These are phyloP conservation scores for Polyploca ridens DNA, from an alignment of 2,888 invertebrate genomes.

Conservation along the genomic window DNA sequence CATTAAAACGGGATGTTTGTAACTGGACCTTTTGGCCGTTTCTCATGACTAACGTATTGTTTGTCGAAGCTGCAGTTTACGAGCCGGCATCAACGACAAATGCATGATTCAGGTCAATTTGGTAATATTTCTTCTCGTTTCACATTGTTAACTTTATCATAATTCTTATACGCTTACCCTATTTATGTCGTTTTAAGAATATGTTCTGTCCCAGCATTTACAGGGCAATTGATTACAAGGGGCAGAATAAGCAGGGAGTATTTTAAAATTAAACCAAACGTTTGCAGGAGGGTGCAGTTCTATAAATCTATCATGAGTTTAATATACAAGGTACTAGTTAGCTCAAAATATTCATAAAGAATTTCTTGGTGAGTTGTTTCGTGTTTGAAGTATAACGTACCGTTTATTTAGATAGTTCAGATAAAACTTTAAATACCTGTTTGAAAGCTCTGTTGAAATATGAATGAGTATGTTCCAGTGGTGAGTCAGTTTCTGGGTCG, in stretches of 20 bases:
- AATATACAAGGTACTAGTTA: background rate
- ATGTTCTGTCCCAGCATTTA: background rate
- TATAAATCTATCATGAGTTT: background rate
- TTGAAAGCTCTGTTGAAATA: background rate
- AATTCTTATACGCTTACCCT: background rate
- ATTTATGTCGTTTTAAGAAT: slow-evolving; percentile 1
- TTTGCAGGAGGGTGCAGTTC: background rate
- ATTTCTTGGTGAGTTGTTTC: background rate
- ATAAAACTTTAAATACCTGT: background rate
- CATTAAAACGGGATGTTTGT: slow-evolving; percentile 60
- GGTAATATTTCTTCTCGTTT: background rate
- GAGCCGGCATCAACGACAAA: slow-evolving; percentile 19
- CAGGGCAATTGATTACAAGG: background rate
- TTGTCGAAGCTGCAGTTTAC: slow-evolving; percentile 29
- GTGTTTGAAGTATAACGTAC: background rate
- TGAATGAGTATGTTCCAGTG: no score
- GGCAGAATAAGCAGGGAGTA: background rate
- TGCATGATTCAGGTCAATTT: slow-evolving; percentile 9
- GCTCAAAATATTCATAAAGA: background rate
- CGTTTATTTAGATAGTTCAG: slow-evolving; percentile 1
- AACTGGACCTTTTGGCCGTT: slow-evolving; percentile 49
- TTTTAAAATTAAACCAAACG: background rate
- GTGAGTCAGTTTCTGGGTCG: no score
- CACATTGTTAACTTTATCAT: background rate
- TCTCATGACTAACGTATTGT: slow-evolving; percentile 55